Conservation (phyloP, 1,140 invertebrate species). For the Musca domestica region DNA sequence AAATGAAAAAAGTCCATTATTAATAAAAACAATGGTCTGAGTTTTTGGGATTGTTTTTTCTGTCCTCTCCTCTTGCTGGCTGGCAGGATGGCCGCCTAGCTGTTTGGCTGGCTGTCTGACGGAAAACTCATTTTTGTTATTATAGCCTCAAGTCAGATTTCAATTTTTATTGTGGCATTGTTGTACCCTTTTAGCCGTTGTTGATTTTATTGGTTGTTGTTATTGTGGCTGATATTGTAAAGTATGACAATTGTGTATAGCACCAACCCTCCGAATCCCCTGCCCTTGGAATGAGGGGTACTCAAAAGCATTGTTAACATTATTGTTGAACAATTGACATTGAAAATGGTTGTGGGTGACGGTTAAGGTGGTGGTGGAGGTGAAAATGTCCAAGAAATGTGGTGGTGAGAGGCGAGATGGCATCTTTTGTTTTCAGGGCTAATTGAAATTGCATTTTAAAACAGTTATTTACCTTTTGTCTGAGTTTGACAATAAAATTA, state of each 20-base stretch:
- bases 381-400: too few relatives aligned
- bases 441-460: conserved; percentile 22
- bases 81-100: too few relatives aligned
- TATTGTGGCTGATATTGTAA: too few relatives aligned
- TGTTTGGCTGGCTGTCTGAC: background rate
- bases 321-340: conserved; percentile 20
- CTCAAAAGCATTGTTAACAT: conserved; percentile 12
- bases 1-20: too few relatives aligned
- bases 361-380: too few relatives aligned
- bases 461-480: conserved; percentile 21
- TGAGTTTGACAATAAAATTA: conserved; percentile 16
- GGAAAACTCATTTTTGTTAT: conserved; percentile 18
- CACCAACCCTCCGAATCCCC: too few relatives aligned
- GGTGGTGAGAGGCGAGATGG: background rate
- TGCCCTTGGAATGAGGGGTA: too few relatives aligned
- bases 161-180: background rate
- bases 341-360: background rate
- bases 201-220: too few relatives aligned
- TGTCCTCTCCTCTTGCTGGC: too few relatives aligned
- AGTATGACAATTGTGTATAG: too few relatives aligned
- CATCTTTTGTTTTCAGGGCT: conserved; percentile 15
- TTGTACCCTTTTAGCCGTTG: conserved; percentile 1
- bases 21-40: too few relatives aligned
- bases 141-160: conserved; percentile 16
- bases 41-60: too few relatives aligned